phyloP scores from a whole-genome alignment of 2,888 invertebrate genomes.

The Drosophila lutescens region DNA sequence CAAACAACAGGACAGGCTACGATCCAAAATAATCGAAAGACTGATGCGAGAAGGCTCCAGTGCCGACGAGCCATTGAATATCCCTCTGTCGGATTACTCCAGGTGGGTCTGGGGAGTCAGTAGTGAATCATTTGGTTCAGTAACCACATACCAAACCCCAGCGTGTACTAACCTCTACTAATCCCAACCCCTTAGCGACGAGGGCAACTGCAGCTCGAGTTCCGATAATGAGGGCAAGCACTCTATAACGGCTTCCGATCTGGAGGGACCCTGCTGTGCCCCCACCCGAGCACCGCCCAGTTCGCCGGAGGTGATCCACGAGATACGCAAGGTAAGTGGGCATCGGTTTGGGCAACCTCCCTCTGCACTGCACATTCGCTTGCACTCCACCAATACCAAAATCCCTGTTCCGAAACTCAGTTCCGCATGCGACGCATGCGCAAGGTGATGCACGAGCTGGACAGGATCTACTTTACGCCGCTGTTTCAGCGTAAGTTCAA shows the following conservation, averaged over 20 bases:
- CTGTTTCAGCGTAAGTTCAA: constrained; percentile 72
- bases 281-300: constrained; percentile 88
- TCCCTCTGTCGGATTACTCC: constrained; percentile 93
- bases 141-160: background rate
- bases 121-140: background rate
- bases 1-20: constrained; percentile 88
- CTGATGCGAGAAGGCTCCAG: constrained; percentile 93
- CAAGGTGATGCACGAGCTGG: constrained; percentile 81
- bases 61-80: constrained; percentile 94
- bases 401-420: constrained; percentile 47
- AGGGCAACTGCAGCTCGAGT: constrained; percentile 91
- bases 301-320: constrained; percentile 86
- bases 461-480: constrained; percentile 81
- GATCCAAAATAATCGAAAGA: constrained; percentile 92
- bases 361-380: constrained; percentile 5
- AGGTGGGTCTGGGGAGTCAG: constrained; percentile 86
- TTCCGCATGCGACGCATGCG: constrained; percentile 76
- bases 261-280: constrained; percentile 84
- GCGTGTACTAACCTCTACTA: background rate
- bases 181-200: constrained; percentile 86
- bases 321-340: constrained; percentile 79
- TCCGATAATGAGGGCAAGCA: constrained; percentile 87
- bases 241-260: constrained; percentile 79
- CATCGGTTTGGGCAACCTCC: no score
- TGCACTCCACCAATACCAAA: background rate